Conservation (phyloP, 2,797 vertebrate species). For the Syngnathus rostellatus region DNA sequence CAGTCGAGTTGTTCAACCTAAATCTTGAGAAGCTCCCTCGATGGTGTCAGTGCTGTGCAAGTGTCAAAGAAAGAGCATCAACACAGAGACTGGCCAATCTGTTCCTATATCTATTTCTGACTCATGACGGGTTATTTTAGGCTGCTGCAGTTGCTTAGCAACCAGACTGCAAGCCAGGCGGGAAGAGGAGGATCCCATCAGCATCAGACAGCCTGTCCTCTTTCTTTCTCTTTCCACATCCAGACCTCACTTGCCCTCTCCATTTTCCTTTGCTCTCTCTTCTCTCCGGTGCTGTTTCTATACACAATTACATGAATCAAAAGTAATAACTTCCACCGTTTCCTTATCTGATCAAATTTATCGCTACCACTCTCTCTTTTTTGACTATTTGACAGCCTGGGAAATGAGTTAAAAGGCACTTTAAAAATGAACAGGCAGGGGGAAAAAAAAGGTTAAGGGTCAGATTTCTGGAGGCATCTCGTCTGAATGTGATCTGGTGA, state of each 20-base stretch:
- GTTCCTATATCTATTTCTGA: constrained; percentile 71
- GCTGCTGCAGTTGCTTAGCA: constrained; percentile 73
- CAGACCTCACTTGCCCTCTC: background rate
- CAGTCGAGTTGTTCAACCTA: constrained; percentile 6
- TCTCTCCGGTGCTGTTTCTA: background rate
- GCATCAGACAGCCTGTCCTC: constrained; percentile 60
- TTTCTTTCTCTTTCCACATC: constrained; percentile 6
- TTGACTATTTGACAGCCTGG: too few species aligned
- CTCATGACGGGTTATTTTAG: constrained; percentile 70
- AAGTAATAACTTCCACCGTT: too few species aligned
- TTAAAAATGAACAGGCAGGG: too few species aligned
- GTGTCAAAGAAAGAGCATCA: constrained; percentile 15
- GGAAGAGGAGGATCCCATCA: constrained; percentile 66
- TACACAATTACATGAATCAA: too few species aligned
- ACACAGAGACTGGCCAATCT: constrained; percentile 28
- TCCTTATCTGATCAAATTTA: too few species aligned
- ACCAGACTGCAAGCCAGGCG: constrained; percentile 67
- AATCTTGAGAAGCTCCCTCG: constrained; percentile 13
- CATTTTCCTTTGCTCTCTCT: constrained; percentile 8
- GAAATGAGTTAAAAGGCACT: too few species aligned
- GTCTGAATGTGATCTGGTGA: too few species aligned
- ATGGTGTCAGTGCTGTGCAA: constrained; percentile 3
- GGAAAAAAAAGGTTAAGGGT: too few species aligned
- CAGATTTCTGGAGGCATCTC: too few species aligned
- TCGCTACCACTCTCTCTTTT: too few species aligned